Percentiles rank a stretch among this genome's conserved stretches.
Conservation (phyloP, 2,888 invertebrate species). For the Hermaeophaga mercurialis region DNA sequence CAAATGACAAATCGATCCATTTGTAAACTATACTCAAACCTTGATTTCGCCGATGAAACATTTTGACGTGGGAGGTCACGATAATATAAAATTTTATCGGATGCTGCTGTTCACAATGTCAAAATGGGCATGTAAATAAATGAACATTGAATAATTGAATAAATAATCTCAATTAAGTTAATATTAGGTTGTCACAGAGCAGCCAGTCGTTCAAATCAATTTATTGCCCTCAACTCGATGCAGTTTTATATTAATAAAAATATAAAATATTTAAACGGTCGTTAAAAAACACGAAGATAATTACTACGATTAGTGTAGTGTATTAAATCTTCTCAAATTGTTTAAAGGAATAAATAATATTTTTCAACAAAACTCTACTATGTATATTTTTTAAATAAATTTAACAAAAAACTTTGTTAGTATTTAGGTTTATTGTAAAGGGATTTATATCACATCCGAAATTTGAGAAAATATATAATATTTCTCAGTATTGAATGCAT, state of each 20-base stretch:
- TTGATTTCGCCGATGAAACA: constrained; percentile 26
- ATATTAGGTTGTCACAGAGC: constrained; percentile 33
- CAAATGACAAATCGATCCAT: constrained; percentile 19
- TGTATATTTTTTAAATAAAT: too few relatives aligned
- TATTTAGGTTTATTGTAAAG: too few relatives aligned
- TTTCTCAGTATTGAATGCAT: too few relatives aligned
- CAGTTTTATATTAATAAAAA: constrained; percentile 19
- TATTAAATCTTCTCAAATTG: too few relatives aligned
- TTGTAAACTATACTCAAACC: constrained; percentile 23
- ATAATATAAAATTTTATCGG: constrained; percentile 30
- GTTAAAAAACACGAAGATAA: not conserved
- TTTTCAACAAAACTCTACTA: too few relatives aligned
- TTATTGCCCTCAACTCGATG: constrained; percentile 18
- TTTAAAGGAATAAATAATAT: too few relatives aligned
- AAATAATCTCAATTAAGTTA: constrained; percentile 34
- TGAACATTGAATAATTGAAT: constrained; percentile 33
- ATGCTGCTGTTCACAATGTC: constrained; percentile 24
- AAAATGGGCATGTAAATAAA: constrained; percentile 26
- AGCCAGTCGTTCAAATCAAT: constrained; percentile 27
- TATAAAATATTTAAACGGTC: constrained; percentile 10
- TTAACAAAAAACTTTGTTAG: too few relatives aligned
- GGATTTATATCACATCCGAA: too few relatives aligned
- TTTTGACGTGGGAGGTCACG: constrained; percentile 24
- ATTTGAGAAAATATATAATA: too few relatives aligned
- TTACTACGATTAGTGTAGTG: too few relatives aligned